A percentile compares a stretch with the other conserved stretches of the same genome.
These are phyloP conservation scores for Lanius collurio DNA, from an alignment of 2,113 vertebrate species.

Conservation along the genomic window DNA sequence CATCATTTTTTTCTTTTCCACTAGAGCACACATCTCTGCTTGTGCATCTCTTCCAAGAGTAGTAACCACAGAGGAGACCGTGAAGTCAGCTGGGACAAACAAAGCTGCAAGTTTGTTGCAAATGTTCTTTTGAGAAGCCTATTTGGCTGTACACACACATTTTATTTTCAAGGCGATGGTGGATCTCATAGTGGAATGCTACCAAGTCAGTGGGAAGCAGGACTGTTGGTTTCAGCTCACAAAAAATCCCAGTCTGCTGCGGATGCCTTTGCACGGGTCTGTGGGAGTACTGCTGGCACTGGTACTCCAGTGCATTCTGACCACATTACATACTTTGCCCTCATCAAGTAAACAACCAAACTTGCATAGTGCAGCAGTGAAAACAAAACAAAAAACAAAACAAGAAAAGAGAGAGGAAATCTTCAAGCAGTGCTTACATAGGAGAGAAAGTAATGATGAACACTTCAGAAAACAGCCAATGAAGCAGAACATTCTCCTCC, in stretches of 20 bases:
- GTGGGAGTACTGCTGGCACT: slow-evolving; percentile 38
- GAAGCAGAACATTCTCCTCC: neutral
- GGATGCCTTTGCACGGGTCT: neutral
- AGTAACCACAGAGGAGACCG: neutral
- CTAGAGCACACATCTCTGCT: neutral
- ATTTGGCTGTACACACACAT: neutral
- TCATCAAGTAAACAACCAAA: slow-evolving; percentile 46
- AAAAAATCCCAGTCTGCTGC: neutral
- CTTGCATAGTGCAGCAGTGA: neutral
- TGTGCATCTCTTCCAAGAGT: neutral
- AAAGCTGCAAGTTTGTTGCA: neutral
- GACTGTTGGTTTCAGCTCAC: slow-evolving; percentile 34
- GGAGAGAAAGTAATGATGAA: neutral
- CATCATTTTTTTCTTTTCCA: neutral
- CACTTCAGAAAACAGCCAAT: neutral
- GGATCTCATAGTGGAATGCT: neutral
- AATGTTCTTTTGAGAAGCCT: neutral
- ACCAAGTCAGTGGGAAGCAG: slow-evolving; percentile 27
- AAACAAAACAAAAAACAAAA: neutral
- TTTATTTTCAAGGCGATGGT: neutral
- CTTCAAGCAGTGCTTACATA: neutral
- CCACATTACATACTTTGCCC: neutral
- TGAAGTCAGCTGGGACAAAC: neutral
- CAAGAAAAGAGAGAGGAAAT: neutral
- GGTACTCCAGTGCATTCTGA: slow-evolving; percentile 25